Percentiles rank a stretch among this genome's conserved stretches.
These are phyloP conservation scores for Naja naja DNA, from an alignment of 2,113 vertebrate genomes.

Conservation along the genomic window DNA sequence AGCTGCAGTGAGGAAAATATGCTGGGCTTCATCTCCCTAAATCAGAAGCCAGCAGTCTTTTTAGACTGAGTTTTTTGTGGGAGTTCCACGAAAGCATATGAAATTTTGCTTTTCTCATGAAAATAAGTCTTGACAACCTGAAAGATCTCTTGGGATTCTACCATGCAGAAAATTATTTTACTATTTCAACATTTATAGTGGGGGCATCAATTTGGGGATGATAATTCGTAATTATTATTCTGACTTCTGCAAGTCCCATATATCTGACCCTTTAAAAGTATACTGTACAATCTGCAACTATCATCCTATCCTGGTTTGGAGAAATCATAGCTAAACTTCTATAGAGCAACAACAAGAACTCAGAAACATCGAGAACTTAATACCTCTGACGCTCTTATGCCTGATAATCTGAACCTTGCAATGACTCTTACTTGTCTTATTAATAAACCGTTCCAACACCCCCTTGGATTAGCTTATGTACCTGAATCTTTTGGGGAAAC, in stretches of 20 bases:
- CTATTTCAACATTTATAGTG: neutral
- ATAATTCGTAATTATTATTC: neutral
- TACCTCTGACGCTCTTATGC: neutral
- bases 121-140: neutral
- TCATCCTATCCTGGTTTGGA: neutral
- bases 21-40: neutral
- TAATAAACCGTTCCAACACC: neutral
- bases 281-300: neutral
- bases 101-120: neutral
- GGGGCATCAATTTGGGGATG: neutral
- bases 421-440: neutral
- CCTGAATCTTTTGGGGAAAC: conserved; percentile 5
- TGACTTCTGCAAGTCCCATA: neutral
- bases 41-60: neutral
- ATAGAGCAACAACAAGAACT: neutral
- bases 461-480: neutral
- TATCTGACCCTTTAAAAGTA: neutral
- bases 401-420: neutral
- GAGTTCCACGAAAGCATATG: neutral
- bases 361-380: neutral
- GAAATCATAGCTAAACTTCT: neutral
- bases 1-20: neutral
- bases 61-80: neutral
- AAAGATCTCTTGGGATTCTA: neutral
- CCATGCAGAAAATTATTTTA: neutral